Base-by-base conservation (phyloP, 1,140 invertebrate species). In the Bombus picipes region DNA sequence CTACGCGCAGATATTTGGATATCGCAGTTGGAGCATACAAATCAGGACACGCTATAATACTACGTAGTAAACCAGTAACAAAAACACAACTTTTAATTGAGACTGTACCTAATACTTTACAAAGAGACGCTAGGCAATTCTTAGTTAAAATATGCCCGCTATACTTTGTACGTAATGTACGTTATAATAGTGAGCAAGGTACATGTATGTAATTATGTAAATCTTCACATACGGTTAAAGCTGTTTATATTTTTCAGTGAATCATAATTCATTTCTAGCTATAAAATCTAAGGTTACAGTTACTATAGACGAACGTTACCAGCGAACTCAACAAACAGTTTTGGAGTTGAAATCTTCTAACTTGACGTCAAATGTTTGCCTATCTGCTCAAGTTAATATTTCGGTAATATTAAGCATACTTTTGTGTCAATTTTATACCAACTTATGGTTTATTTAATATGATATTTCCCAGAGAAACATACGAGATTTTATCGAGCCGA, bases 1-100 rank as follows among this genome's bases (percentile, higher is more conserved):
- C n/a, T 13, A 3, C 13, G 28, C 72, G 43, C 73, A 93, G 92
- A 9, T 92, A 90, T 80, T 59, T 81, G 59, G 96, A 97, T 92
- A 92, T 97, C 71, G 96, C 96, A 3, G 92, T 97, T 22, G 97
- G 97, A 6, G 96, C 97, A 0, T 96, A 96, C 47, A 96, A 96
- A 76, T 96, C 96, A n/a, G 95, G 94, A 57, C 94, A 95, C 62
- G 95, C 95, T 3, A 95, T 96, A 59, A 68, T 97, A 34, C 95
- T 97, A 66, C 94, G 95, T 43, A 95, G 96, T 32, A 94, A 96
- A 88, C 96, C 96, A 2, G 96, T 97, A 3, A 92, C 97, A 2
- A 96, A 95, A 84, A 89, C 92, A 25, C 65, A 79, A 65, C 65
- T 92, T 15, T 77, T 34, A 2, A 72, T 93, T 18, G 59, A 32